Evolutionary conservation across 1,140 invertebrate species (phyloP).

Genomic region (Caenorhabditis tropicalis): DNA sequence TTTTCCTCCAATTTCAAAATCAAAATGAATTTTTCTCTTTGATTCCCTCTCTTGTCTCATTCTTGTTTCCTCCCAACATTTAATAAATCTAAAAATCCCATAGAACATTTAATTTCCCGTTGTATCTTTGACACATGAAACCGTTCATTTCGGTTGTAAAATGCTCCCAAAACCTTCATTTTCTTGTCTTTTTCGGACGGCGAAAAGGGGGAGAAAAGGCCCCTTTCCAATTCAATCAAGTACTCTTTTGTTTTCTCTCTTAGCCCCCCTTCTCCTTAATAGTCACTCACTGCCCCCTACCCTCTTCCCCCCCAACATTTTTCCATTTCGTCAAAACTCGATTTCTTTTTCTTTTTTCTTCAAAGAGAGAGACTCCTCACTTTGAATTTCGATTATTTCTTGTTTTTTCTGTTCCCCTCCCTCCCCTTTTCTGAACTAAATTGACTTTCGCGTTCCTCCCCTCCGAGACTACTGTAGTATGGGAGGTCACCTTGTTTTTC

Average conservation of each 20-base stretch:
- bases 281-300: not conserved
- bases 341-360: not conserved
- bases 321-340: not conserved
- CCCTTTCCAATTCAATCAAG: constrained; percentile 20
- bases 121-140: no score
- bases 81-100: no score
- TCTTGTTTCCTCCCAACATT: no score
- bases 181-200: not conserved
- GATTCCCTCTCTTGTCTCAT: no score
- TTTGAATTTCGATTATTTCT: constrained; percentile 34
- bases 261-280: not conserved
- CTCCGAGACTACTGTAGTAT: not conserved
- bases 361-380: not conserved
- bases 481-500: not conserved
- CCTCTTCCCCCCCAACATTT: not conserved
- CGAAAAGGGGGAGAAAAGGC: no score
- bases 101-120: no score
- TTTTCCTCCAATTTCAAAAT: not conserved
- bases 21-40: no score
- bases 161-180: no score
- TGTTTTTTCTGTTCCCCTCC: no score
- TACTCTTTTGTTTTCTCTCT: constrained; percentile 21
- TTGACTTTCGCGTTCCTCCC: constrained; percentile 25
- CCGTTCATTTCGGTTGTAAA: no score
- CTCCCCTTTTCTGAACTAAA: no score